phyloP scores from a whole-genome alignment of 2,113 vertebrate species.

The Mus spicilegus region DNA sequence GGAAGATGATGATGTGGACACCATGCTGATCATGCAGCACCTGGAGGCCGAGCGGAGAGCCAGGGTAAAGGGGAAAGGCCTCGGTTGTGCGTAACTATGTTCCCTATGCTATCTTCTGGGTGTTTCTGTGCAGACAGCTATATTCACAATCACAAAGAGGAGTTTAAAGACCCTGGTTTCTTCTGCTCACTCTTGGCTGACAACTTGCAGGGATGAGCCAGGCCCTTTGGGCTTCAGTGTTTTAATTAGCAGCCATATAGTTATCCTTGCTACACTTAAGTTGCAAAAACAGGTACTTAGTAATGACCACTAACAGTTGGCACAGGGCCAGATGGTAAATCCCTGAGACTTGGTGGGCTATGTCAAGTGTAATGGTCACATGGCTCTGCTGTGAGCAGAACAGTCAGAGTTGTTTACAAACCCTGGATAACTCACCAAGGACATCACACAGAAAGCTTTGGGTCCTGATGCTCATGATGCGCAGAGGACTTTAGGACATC shows the following conservation, averaged over 20 bases:
- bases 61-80: conserved; percentile 91
- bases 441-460: background rate
- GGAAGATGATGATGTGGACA: conserved; percentile 98
- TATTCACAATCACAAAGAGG: background rate
- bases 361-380: background rate
- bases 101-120: background rate
- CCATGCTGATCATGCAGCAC: conserved; percentile 96
- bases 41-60: conserved; percentile 98
- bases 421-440: background rate
- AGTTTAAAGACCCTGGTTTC: background rate
- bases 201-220: background rate
- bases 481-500: background rate
- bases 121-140: background rate
- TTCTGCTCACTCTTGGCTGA: background rate
- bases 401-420: fast-evolving
- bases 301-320: background rate
- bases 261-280: too few relatives aligned
- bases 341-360: background rate
- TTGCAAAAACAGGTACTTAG: background rate
- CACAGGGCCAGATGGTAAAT: background rate
- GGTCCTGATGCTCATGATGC: background rate
- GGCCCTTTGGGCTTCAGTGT: background rate
- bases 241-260: background rate
- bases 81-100: conserved; percentile 45
- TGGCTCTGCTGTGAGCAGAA: fast-evolving